These are phyloP conservation scores for Drosophila kanapiae DNA, from an alignment of 1,140 invertebrate genomes.

Conservation along the genomic window DNA sequence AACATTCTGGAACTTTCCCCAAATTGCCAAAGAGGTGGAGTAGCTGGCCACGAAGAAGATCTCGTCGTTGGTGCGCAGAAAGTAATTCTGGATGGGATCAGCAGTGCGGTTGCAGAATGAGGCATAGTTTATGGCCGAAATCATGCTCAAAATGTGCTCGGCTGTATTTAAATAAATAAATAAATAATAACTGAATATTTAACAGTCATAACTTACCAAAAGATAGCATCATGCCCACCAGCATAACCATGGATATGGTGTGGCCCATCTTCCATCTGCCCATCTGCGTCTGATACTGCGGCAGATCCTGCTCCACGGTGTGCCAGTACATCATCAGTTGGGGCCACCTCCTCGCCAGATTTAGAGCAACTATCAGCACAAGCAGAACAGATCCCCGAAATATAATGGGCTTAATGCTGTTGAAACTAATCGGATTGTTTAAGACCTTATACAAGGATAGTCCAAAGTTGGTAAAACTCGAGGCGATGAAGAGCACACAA, in stretches of 20 bases:
- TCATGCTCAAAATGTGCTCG: conserved; percentile 77
- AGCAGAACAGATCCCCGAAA: conserved; percentile 67
- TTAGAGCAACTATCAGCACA: conserved; percentile 51
- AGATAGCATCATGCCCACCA: conserved; percentile 77
- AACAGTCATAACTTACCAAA: conserved; percentile 48
- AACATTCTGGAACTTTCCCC: conserved; percentile 74
- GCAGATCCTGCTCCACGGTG: conserved; percentile 68
- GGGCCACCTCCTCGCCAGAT: conserved; percentile 78
- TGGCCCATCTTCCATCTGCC: conserved; percentile 67
- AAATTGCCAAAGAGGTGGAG: conserved; percentile 54
- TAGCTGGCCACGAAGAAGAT: conserved; percentile 69
- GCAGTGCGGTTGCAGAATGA: conserved; percentile 64
- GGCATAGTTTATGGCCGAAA: conserved; percentile 69
- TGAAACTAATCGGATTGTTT: conserved; percentile 68
- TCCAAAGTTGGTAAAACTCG: conserved; percentile 40
- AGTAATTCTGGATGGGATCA: conserved; percentile 75
- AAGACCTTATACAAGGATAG: conserved; percentile 66
- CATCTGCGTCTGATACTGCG: conserved; percentile 65
- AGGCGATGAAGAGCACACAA: conserved; percentile 55
- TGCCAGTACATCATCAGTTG: conserved; percentile 75
- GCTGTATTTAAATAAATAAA: conserved; percentile 21
- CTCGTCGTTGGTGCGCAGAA: conserved; percentile 69
- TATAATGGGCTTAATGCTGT: conserved; percentile 77
- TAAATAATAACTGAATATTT: not conserved
- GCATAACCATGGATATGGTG: conserved; percentile 70